Evolutionary conservation across 2,113 vertebrate species (phyloP).

Genomic region (Amblyornis subalaris): DNA sequence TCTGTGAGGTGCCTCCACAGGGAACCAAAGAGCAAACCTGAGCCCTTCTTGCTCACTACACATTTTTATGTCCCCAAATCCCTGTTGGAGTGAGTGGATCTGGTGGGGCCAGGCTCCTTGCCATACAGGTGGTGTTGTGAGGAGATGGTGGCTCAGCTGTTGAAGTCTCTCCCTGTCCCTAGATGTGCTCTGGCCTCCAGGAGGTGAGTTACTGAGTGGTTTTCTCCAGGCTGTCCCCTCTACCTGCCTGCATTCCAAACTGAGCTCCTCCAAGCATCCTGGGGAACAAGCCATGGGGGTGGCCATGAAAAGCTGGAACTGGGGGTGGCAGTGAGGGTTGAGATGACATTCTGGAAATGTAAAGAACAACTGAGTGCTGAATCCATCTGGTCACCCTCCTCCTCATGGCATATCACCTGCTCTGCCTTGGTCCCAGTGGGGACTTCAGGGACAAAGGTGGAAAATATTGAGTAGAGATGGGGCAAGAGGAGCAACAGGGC

Average conservation of each 20-base stretch:
- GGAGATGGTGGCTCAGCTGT: neutral
- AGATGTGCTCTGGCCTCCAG: neutral
- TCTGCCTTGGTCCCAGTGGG: neutral
- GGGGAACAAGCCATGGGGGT: rapidly evolving
- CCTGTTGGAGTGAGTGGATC: neutral
- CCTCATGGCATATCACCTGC: neutral
- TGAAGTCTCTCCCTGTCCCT: neutral
- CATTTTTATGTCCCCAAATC: neutral
- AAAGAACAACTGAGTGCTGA: neutral
- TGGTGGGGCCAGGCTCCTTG: neutral
- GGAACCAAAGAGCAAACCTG: neutral
- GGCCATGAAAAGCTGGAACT: neutral
- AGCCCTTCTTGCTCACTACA: neutral
- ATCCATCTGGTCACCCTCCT: neutral
- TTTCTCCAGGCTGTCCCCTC: neutral
- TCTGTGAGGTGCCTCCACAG: neutral
- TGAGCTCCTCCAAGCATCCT: neutral
- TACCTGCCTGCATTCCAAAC: neutral
- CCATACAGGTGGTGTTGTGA: neutral
- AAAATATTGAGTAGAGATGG: neutral
- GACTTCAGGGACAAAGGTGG: neutral
- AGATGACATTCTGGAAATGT: neutral
- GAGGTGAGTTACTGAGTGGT: neutral
- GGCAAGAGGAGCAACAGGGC: neutral
- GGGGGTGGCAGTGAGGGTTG: neutral